These are phyloP conservation scores for Apocheima hispidaria DNA, from an alignment of 2,888 invertebrate species.

Conservation along the genomic window DNA sequence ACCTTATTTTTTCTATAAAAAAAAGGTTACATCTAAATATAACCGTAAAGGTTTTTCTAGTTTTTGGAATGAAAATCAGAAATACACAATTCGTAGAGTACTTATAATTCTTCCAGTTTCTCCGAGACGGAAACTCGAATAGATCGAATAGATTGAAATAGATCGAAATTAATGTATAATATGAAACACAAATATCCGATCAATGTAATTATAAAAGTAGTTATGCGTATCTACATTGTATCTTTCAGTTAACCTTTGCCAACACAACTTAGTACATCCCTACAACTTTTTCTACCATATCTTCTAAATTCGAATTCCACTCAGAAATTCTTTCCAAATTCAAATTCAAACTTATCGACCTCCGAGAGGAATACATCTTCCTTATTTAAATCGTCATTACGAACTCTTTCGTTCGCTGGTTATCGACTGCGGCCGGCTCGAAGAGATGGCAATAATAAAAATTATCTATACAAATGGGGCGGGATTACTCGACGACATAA, in stretches of 20 bases:
- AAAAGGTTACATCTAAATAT: too few species aligned
- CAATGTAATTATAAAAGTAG: slow-evolving; percentile 22
- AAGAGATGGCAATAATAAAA: slow-evolving; percentile 86
- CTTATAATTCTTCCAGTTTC: neutral
- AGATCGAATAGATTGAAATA: too few species aligned
- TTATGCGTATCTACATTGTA: slow-evolving; percentile 27
- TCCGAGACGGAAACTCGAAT: neutral
- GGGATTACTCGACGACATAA: slow-evolving; percentile 85
- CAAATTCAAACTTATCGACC: slow-evolving; percentile 79
- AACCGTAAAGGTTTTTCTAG: too few species aligned
- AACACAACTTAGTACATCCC: slow-evolving; percentile 54
- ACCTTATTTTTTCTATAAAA: too few species aligned
- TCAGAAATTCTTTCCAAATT: slow-evolving; percentile 74
- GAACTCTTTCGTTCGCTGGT: slow-evolving; percentile 82
- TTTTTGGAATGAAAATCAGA: neutral
- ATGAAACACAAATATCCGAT: slow-evolving; percentile 22
- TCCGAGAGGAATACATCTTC: slow-evolving; percentile 83
- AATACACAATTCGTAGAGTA: neutral
- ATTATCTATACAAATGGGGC: slow-evolving; percentile 86
- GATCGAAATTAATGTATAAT: slow-evolving; percentile 6
- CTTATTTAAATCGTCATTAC: slow-evolving; percentile 86
- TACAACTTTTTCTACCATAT: slow-evolving; percentile 48
- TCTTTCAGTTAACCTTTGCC: slow-evolving; percentile 27
- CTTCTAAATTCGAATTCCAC: slow-evolving; percentile 67
- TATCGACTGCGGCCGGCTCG: slow-evolving; percentile 80